Evolutionary conservation across 2,888 invertebrate species (phyloP).

Genomic region (Agonopterix alstromeriana): DNA sequence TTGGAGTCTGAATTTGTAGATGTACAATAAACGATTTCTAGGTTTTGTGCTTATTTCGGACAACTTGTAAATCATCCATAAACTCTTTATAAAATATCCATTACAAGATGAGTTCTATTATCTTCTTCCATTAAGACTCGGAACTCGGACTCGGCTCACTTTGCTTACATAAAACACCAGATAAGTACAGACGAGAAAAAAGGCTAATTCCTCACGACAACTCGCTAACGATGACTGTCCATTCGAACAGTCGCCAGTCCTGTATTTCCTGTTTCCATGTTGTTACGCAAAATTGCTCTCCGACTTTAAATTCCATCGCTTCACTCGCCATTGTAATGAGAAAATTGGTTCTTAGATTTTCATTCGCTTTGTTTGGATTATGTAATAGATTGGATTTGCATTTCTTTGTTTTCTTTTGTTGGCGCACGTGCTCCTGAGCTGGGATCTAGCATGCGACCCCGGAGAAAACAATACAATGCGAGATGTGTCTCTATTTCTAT

Average conservation of each 20-base stretch:
- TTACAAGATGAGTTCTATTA: neutral
- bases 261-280: constrained; percentile 63
- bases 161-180: constrained; percentile 22
- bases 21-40: too few relatives aligned
- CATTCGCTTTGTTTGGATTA: constrained; percentile 46
- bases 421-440: too few relatives aligned
- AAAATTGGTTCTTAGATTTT: constrained; percentile 50
- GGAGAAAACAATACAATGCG: too few relatives aligned
- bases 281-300: constrained; percentile 53
- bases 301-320: constrained; percentile 48
- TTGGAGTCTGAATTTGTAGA: too few relatives aligned
- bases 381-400: constrained; percentile 17
- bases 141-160: constrained; percentile 1
- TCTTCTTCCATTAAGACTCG: neutral
- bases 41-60: too few relatives aligned
- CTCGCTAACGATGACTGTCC: constrained; percentile 41
- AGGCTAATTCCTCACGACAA: constrained; percentile 35
- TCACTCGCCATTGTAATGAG: constrained; percentile 46
- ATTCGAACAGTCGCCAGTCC: constrained; percentile 40
- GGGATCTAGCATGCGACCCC: too few relatives aligned
- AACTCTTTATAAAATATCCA: neutral
- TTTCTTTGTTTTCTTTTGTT: constrained; percentile 9
- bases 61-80: too few relatives aligned
- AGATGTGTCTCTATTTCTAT: too few relatives aligned
- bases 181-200: constrained; percentile 29